Conservation (phyloP, 2,797 vertebrate species). For the Rhincodon typus region DNA sequence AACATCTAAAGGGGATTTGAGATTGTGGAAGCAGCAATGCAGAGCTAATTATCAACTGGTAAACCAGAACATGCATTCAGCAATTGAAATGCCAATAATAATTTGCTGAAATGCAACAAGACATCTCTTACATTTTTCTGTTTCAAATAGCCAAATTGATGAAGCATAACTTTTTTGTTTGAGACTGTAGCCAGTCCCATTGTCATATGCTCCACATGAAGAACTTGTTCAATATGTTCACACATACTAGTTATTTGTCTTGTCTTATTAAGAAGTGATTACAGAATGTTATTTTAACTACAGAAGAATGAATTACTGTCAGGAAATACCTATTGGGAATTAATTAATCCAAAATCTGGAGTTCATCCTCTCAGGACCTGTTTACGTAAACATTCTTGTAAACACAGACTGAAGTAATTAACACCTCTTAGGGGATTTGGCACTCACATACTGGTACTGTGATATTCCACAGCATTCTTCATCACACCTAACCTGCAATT, state of each 20-base stretch:
- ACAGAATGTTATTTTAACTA: conserved; percentile 28
- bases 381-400: conserved; percentile 45
- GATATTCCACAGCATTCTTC: conserved; percentile 39
- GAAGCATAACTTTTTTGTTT: neutral
- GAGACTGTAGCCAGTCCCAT: neutral
- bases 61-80: neutral
- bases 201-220: neutral
- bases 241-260: conserved; percentile 2
- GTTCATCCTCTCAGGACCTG: conserved; percentile 38
- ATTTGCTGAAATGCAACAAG: neutral
- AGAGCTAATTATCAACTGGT: neutral
- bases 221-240: neutral
- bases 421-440: conserved; percentile 39
- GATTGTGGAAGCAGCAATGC: neutral
- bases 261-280: conserved; percentile 23
- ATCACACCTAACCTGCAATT: conserved; percentile 39
- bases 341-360: conserved; percentile 36
- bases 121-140: neutral
- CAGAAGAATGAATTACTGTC: conserved; percentile 32
- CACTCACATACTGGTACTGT: conserved; percentile 35
- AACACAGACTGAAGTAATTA: conserved; percentile 46
- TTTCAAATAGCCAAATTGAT: neutral
- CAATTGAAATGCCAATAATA: neutral
- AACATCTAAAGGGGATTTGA: neutral
- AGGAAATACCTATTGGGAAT: conserved; percentile 39